phyloP scores from a whole-genome alignment of 2,888 invertebrate genomes.

The Cyaniris semiargus region DNA sequence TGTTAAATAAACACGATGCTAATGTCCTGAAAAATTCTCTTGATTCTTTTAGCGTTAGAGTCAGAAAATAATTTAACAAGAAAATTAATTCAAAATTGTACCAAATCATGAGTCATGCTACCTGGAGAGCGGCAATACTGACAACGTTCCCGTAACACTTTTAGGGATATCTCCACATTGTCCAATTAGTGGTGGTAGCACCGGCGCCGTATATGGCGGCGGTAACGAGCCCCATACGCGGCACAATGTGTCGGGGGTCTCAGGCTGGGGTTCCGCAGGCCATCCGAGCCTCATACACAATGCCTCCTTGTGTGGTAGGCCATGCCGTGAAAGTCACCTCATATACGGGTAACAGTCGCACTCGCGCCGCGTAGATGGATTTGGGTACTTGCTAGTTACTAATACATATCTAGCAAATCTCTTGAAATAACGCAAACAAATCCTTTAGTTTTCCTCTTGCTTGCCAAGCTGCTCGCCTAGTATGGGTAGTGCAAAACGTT shows the following conservation, averaged over 20 bases:
- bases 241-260: slow-evolving; percentile 41
- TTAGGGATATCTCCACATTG: slow-evolving; percentile 30
- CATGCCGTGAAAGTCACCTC: not conserved
- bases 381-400: too few species aligned
- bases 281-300: not conserved
- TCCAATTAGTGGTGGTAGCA: slow-evolving; percentile 37
- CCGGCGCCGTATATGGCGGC: slow-evolving; percentile 49
- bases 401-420: too few species aligned
- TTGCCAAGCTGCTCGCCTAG: not conserved
- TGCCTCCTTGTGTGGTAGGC: not conserved
- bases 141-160: not conserved
- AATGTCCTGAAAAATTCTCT: not conserved
- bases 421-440: too few species aligned
- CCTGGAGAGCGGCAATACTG: not conserved
- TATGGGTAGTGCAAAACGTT: not conserved
- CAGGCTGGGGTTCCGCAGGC: not conserved
- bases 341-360: not conserved
- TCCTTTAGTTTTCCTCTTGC: not conserved
- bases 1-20: too few species aligned
- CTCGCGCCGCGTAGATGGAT: not conserved
- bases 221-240: slow-evolving; percentile 48
- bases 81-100: not conserved
- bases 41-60: not conserved
- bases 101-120: not conserved
- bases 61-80: not conserved